Evolutionary conservation across 2,888 invertebrate genomes (phyloP).

Genomic region (Acronicta aceris): DNA sequence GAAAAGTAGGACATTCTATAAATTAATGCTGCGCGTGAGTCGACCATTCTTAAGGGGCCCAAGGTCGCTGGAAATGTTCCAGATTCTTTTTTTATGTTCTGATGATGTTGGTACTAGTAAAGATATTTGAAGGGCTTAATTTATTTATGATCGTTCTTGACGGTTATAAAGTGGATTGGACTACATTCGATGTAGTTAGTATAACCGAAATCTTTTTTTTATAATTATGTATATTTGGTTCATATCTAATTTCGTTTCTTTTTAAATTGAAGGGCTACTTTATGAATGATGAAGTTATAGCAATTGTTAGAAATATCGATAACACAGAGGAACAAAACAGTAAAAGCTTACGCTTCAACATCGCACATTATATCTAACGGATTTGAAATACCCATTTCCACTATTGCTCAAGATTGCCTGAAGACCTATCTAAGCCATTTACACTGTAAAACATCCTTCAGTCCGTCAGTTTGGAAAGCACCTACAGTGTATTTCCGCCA

Average conservation of each 20-base stretch:
- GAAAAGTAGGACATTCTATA: conserved; percentile 81
- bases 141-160: conserved; percentile 54
- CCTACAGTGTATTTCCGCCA: conserved; percentile 55
- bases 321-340: not conserved
- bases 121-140: conserved; percentile 64
- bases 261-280: not conserved
- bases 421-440: conserved; percentile 36
- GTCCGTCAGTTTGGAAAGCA: conserved; percentile 49
- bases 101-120: conserved; percentile 63
- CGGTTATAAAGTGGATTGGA: conserved; percentile 44
- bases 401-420: conserved; percentile 30
- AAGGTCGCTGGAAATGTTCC: conserved; percentile 87
- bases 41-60: conserved; percentile 78
- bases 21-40: conserved; percentile 77
- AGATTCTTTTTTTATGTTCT: conserved; percentile 71
- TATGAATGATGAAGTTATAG: not conserved
- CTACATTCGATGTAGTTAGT: conserved; percentile 43
- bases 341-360: not conserved
- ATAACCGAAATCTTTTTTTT: conserved; percentile 7
- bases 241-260: not conserved
- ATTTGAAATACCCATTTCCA: conserved; percentile 13
- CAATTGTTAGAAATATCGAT: not conserved
- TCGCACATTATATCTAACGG: not conserved
- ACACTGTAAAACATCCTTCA: conserved; percentile 48
- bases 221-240: conserved; percentile 1